Evolutionary conservation across 1,140 invertebrate genomes (phyloP), one percentile per base, ranked within the genome.

Genomic region (Dreissena polymorpha): DNA sequence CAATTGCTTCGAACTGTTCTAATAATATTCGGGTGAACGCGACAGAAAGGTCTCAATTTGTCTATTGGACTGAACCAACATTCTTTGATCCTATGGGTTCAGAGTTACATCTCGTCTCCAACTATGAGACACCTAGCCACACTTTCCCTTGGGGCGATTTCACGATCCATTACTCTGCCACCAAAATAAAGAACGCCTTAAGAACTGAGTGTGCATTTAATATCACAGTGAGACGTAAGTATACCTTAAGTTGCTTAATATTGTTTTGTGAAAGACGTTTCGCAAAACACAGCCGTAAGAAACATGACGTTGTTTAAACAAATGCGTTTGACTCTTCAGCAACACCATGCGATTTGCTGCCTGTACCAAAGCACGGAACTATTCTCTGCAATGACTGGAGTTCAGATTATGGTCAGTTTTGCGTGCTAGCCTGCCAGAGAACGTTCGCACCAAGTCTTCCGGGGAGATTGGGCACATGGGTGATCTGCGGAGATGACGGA

Each of bases 131-230:
- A 12, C 27, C 27, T 16, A n/a, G n/a, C 16, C 51, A 10, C 64
- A 27, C 13, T 10, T 76, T 83, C n/a, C 80, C 70, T 13, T 83
- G 79, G 79, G 79, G 79, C 18, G 71, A 75, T n/a, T 82, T 82
- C 39, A 74, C 64, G 21, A 53, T 82, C 13, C 69, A 74, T 23
- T 82, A 65, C 39, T 18, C 53, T 13, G 79, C 79, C n/a, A 75
- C 71, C 18, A 83, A 83, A 64, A 10, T 25, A n/a, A 27, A 21
- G 23, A 83, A 83, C 49, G 80, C 71, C 49, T 49, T 83, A n/a
- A 39, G 60, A 16, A 68, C 70, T 10, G 80, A 83, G 39, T 83
- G 80, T 55, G 27, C 49, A 21, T 83, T 83, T 57, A 64, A 74
- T 13, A 51, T 75, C 23, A 65, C 60, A 27, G 64, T 83, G 55